Conservation (phyloP, 2,797 vertebrate species). For the Melanotaenia nigrans region DNA sequence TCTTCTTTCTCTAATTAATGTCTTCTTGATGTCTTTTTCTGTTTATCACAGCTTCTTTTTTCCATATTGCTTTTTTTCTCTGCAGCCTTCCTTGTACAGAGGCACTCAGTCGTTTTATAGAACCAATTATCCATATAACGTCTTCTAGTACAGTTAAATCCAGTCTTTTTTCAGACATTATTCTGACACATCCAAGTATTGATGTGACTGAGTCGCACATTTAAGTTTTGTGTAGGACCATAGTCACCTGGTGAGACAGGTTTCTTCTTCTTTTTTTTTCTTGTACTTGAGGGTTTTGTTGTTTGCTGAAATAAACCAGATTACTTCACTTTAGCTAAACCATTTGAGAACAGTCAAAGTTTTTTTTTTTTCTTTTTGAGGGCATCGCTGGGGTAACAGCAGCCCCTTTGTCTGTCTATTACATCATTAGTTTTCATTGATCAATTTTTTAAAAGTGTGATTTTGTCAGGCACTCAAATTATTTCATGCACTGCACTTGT, state of each 20-base stretch:
- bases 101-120: not conserved
- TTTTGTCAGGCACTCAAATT: conserved; percentile 56
- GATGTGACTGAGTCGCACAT: not conserved
- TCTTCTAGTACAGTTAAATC: not conserved
- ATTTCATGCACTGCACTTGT: conserved; percentile 52
- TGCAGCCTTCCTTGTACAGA: conserved; percentile 9
- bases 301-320: not conserved
- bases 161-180: too few relatives aligned
- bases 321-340: not conserved
- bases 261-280: not conserved
- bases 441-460: conserved; percentile 61
- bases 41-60: conserved; percentile 10
- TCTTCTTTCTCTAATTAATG: conserved; percentile 27
- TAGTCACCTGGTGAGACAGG: too few relatives aligned
- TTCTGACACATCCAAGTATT: not conserved
- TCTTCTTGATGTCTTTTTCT: not conserved
- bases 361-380: not conserved
- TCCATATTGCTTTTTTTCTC: conserved; percentile 15
- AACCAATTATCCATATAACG: not conserved
- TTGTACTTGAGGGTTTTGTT: not conserved
- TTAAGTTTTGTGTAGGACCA: too few relatives aligned
- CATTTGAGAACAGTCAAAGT: not conserved
- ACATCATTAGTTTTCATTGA: conserved; percentile 54
- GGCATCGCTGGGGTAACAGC: not conserved
- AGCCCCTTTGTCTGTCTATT: conserved; percentile 6